phyloP scores from a whole-genome alignment of 2,797 vertebrate genomes.

The Chiloscyllium punctatum region DNA sequence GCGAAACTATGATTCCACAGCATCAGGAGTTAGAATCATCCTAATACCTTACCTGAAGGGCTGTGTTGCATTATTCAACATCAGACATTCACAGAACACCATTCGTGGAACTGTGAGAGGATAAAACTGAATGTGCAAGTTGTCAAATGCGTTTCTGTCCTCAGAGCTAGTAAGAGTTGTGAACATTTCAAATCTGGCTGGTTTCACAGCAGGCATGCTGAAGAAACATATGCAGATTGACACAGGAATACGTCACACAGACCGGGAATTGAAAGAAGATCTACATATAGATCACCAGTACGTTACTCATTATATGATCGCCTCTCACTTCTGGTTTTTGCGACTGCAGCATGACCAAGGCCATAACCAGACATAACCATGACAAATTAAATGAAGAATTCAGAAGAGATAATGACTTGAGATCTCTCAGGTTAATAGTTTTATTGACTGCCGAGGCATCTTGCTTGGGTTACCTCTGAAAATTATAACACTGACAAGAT shows the following conservation, averaged over 20 bases:
- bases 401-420: not conserved
- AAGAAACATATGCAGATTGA: not conserved
- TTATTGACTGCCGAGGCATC: not conserved
- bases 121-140: conserved; percentile 4
- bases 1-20: not conserved
- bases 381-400: not conserved
- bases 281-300: not conserved
- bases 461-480: not conserved
- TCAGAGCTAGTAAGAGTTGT: not conserved
- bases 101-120: not conserved
- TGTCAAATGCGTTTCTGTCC: not conserved
- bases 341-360: not conserved
- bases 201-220: not conserved
- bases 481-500: not conserved
- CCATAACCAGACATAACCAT: not conserved
- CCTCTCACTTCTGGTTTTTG: not conserved
- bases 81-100: not conserved
- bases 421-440: not conserved
- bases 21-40: not conserved
- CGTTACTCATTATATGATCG: not conserved
- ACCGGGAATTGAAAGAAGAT: not conserved
- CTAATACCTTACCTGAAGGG: not conserved
- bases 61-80: not conserved
- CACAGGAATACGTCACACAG: not conserved
- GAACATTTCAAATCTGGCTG: not conserved